Conservation (phyloP, 2,797 vertebrate species). For the Silurus aristotelis region DNA sequence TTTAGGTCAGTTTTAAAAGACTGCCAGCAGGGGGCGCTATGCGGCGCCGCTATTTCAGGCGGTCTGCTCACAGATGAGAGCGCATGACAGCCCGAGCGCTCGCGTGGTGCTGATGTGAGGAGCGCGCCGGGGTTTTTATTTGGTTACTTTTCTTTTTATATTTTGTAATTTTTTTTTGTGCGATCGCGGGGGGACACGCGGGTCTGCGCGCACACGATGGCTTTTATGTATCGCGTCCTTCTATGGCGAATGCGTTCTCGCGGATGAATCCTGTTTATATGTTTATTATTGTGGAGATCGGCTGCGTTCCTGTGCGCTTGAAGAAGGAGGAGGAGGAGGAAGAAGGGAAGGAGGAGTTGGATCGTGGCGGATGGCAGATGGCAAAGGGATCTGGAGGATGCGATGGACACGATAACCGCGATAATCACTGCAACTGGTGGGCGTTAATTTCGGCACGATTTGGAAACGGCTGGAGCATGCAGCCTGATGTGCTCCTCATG, state of each 20-base stretch:
- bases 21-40: conserved; percentile 55
- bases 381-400: conserved; percentile 70
- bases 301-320: conserved; percentile 55
- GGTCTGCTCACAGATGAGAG: conserved; percentile 62
- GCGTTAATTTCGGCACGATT: conserved; percentile 46
- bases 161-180: conserved; percentile 32
- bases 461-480: conserved; percentile 45
- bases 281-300: conserved; percentile 54
- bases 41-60: conserved; percentile 39
- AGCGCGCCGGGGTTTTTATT: conserved; percentile 29
- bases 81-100: conserved; percentile 52
- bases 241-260: neutral
- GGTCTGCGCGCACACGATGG: conserved; percentile 13
- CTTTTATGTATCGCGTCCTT: conserved; percentile 8
- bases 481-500: conserved; percentile 5
- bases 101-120: conserved; percentile 69
- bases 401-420: conserved; percentile 65
- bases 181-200: conserved; percentile 28
- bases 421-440: conserved; percentile 63
- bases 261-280: conserved; percentile 41
- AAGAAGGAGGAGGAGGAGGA: conserved; percentile 57
- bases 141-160: neutral
- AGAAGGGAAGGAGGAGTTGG: conserved; percentile 49
- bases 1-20: neutral
- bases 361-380: conserved; percentile 58